Conservation (phyloP, 2,113 vertebrate genomes). For the Cryptotis parvus region DNA sequence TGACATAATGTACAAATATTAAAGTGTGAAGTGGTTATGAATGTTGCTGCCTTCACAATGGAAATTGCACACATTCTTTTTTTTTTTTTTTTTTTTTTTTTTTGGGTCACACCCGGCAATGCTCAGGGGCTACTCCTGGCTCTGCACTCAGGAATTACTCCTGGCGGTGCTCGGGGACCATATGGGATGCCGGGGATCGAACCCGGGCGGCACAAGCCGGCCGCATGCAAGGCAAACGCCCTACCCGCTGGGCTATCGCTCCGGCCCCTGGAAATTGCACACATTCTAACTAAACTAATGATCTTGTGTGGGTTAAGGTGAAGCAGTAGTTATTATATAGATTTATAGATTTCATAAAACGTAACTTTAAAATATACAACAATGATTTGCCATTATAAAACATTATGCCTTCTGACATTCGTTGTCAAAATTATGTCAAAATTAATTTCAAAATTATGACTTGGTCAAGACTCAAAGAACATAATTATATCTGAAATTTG, state of each 20-base stretch:
- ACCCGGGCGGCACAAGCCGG: too few species aligned
- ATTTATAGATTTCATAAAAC: neutral
- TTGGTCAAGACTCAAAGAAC: neutral
- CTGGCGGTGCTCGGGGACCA: too few species aligned
- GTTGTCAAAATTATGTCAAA: neutral
- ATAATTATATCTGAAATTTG: neutral
- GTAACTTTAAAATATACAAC: neutral
- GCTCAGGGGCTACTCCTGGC: too few species aligned
- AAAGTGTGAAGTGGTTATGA: neutral
- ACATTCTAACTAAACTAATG: neutral
- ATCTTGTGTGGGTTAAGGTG: neutral
- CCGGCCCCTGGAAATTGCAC: neutral
- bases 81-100: too few species aligned
- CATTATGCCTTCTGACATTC: neutral
- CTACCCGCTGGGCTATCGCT: too few species aligned
- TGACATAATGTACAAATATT: neutral
- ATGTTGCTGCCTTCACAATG: neutral
- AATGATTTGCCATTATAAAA: constrained; percentile 15
- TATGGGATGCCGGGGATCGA: too few species aligned
- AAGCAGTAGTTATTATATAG: neutral
- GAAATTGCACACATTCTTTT: neutral
- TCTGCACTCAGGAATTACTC: too few species aligned
- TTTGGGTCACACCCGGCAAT: too few species aligned
- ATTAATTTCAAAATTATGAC: constrained; percentile 2
- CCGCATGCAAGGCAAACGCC: too few species aligned